These are phyloP conservation scores for Osmerus eperlanus DNA, from an alignment of 2,113 vertebrate species.

Conservation along the genomic window DNA sequence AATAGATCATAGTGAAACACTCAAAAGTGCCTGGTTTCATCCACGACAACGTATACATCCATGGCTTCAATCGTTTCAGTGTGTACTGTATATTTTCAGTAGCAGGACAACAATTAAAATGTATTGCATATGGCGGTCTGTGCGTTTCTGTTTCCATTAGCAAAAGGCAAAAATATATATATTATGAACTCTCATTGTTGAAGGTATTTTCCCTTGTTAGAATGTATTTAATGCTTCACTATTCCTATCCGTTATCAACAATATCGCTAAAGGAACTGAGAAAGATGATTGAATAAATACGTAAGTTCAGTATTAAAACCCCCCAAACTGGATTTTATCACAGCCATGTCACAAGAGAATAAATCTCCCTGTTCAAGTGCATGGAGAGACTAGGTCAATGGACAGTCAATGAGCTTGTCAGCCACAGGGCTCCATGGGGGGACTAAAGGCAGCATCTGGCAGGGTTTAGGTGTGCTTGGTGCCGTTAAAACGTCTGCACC, in stretches of 20 bases:
- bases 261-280: too few relatives aligned
- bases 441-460: constrained; percentile 40
- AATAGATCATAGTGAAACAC: constrained; percentile 51
- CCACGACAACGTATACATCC: background rate
- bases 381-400: constrained; percentile 24
- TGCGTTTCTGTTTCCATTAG: too few relatives aligned
- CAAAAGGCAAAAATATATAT: too few relatives aligned
- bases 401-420: constrained; percentile 26
- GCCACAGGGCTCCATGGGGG: constrained; percentile 41
- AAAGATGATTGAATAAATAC: too few relatives aligned
- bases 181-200: too few relatives aligned
- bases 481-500: constrained; percentile 44
- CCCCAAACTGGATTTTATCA: background rate
- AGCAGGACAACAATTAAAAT: background rate
- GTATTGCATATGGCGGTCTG: background rate
- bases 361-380: constrained; percentile 17
- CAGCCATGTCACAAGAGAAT: constrained; percentile 13
- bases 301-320: too few relatives aligned
- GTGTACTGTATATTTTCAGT: background rate
- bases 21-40: constrained; percentile 3
- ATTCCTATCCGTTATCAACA: too few relatives aligned
- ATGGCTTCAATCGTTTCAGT: background rate
- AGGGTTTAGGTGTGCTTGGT: constrained; percentile 40
- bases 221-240: too few relatives aligned
- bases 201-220: too few relatives aligned